Conservation (phyloP, 2,113 vertebrate species). For the Collichthys lucidus region DNA sequence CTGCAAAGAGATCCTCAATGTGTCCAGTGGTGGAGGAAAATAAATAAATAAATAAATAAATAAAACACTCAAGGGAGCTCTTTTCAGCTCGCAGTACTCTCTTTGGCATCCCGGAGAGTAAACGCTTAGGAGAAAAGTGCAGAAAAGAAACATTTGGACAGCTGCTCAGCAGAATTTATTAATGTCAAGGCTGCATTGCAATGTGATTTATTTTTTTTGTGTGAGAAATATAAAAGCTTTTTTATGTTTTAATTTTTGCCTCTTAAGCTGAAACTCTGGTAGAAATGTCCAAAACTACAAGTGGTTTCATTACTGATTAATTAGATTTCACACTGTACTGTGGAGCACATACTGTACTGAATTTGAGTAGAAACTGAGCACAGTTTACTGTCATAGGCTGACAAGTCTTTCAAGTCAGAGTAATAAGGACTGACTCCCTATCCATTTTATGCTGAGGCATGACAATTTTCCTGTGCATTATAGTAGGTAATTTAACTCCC, state of each 20-base stretch:
- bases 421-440: slow-evolving; percentile 15
- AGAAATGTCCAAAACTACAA: background rate
- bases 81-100: slow-evolving; percentile 19
- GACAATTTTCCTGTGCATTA: slow-evolving; percentile 10
- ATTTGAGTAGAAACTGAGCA: background rate
- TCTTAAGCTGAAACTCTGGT: background rate
- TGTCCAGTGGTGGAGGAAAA: slow-evolving; percentile 43
- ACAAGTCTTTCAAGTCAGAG: background rate
- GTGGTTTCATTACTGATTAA: slow-evolving; percentile 3
- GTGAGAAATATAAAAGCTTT: background rate
- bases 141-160: slow-evolving; percentile 32
- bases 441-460: slow-evolving; percentile 38
- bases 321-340: background rate
- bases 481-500: background rate
- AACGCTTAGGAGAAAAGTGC: slow-evolving; percentile 22
- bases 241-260: background rate
- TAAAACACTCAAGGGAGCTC: slow-evolving; percentile 9
- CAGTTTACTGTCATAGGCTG: slow-evolving; percentile 14
- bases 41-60: background rate
- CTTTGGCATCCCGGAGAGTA: slow-evolving; percentile 14
- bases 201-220: background rate
- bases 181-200: slow-evolving; percentile 6
- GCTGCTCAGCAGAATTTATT: slow-evolving; percentile 14
- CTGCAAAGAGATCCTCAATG: slow-evolving; percentile 55
- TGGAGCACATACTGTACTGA: slow-evolving; percentile 1